Evolutionary conservation across 2,888 invertebrate species (phyloP).

Genomic region (Timandra comae): DNA sequence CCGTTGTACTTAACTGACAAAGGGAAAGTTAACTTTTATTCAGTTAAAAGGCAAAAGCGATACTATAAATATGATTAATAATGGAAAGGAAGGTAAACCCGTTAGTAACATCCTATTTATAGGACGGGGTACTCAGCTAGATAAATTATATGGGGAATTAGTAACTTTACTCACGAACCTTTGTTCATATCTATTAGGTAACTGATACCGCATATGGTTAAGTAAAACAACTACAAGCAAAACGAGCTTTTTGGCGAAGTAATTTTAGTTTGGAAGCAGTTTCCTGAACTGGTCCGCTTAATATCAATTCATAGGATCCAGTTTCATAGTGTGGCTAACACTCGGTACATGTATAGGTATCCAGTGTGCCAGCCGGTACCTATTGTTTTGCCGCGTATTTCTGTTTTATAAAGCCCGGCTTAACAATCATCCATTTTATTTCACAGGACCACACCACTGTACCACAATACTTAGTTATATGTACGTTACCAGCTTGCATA

Average conservation of each 20-base stretch:
- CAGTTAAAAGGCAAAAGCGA: too few relatives aligned
- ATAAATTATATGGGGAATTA: too few relatives aligned
- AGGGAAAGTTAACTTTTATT: too few relatives aligned
- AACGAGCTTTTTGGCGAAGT: constrained; percentile 10
- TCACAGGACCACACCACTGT: constrained; percentile 5
- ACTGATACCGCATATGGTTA: too few relatives aligned
- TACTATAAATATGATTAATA: too few relatives aligned
- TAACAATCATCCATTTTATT: constrained; percentile 36
- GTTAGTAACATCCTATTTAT: too few relatives aligned
- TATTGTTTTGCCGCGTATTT: constrained; percentile 30
- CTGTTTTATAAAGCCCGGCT: constrained; percentile 37
- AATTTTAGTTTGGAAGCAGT: constrained; percentile 12
- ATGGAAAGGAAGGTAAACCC: too few relatives aligned
- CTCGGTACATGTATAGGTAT: constrained; percentile 1
- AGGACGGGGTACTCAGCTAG: too few relatives aligned
- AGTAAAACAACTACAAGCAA: background rate
- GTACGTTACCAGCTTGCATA: constrained; percentile 8
- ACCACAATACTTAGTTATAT: constrained; percentile 22
- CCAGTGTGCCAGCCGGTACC: constrained; percentile 11
- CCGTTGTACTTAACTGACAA: too few relatives aligned
- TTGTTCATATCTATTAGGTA: too few relatives aligned
- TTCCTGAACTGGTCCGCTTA: constrained; percentile 13
- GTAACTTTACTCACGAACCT: too few relatives aligned
- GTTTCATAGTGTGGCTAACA: background rate
- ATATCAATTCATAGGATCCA: constrained; percentile 9